These are phyloP conservation scores for Lethrus apterus DNA, from an alignment of 1,140 invertebrate genomes.

Conservation along the genomic window DNA sequence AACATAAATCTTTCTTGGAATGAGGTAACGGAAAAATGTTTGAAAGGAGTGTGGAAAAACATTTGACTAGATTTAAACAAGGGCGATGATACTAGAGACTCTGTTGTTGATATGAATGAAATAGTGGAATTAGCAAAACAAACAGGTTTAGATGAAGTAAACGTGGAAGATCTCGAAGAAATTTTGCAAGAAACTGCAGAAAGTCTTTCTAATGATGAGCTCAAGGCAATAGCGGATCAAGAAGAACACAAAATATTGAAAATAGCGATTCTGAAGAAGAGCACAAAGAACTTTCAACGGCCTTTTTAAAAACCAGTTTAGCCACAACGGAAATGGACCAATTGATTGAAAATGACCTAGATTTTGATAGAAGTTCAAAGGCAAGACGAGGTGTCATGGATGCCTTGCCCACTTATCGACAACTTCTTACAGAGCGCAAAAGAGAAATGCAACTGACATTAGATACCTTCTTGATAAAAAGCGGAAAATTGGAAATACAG, in stretches of 20 bases:
- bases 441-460: no score
- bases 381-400: slow-evolving; percentile 21
- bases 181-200: slow-evolving; percentile 21
- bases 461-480: no score
- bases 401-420: no score
- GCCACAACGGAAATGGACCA: slow-evolving; percentile 24
- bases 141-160: slow-evolving; percentile 27
- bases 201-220: no score
- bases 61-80: slow-evolving; percentile 22
- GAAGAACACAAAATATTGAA: slow-evolving; percentile 21
- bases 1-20: slow-evolving; percentile 2
- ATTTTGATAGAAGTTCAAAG: slow-evolving; percentile 26
- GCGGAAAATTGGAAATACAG: no score
- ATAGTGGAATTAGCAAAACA: slow-evolving; percentile 22
- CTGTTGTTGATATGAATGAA: slow-evolving; percentile 16
- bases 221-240: slow-evolving; percentile 25
- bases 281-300: slow-evolving; percentile 15
- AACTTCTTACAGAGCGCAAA: slow-evolving; percentile 6
- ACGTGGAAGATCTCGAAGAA: slow-evolving; percentile 19
- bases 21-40: no score
- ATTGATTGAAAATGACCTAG: no score
- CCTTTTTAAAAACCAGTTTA: slow-evolving; percentile 25
- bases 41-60: neutral
- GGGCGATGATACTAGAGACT: slow-evolving; percentile 8
- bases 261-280: slow-evolving; percentile 23